Conservation (phyloP, 2,888 invertebrate species). For the Microplitis deprimator region DNA sequence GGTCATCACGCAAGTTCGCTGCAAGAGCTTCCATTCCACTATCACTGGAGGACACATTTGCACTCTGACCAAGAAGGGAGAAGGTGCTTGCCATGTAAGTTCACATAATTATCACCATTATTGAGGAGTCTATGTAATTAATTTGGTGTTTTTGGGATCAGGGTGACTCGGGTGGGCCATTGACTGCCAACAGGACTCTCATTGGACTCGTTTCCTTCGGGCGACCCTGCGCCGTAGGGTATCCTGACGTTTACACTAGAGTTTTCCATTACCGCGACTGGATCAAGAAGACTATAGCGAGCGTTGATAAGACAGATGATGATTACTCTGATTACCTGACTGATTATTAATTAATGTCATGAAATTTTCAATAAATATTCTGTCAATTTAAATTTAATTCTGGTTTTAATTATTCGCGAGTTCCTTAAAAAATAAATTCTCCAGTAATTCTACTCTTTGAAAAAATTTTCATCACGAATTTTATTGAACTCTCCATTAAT, state of each 20-base stretch:
- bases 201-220: constrained; percentile 43
- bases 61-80: constrained; percentile 55
- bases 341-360: too few relatives aligned
- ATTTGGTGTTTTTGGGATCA: background rate
- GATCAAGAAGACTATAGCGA: constrained; percentile 25
- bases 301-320: background rate
- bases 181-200: constrained; percentile 32
- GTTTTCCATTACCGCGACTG: constrained; percentile 37
- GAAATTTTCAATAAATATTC: too few relatives aligned
- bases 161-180: constrained; percentile 46
- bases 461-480: too few relatives aligned
- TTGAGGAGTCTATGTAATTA: background rate
- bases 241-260: constrained; percentile 39
- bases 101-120: background rate
- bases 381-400: too few relatives aligned
- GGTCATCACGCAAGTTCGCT: constrained; percentile 43
- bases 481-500: too few relatives aligned
- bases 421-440: too few relatives aligned
- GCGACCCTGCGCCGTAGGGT: constrained; percentile 40
- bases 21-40: constrained; percentile 32
- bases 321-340: background rate
- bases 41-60: constrained; percentile 56
- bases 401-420: too few relatives aligned
- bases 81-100: constrained; percentile 64
- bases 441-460: too few relatives aligned